phyloP scores from a whole-genome alignment of 2,797 vertebrate genomes.

The Alectoris magna region DNA sequence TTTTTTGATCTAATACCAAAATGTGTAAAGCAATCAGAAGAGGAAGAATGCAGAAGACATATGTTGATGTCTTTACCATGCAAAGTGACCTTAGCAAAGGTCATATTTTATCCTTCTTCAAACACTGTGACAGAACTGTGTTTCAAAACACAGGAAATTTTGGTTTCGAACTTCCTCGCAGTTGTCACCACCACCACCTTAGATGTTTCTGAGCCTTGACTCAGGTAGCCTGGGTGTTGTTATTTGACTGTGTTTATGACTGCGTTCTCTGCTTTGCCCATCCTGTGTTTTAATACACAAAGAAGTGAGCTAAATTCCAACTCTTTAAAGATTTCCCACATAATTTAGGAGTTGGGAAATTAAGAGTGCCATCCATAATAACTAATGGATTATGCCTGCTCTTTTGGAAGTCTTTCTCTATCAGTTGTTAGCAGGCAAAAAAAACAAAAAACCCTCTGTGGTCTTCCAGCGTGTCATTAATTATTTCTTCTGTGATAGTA shows the following conservation, averaged over 20 bases:
- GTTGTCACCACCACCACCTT: not conserved
- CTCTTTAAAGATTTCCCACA: not conserved
- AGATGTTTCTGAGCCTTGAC: not conserved
- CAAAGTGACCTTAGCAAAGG: not conserved
- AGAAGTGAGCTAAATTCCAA: not conserved
- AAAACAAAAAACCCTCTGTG: not conserved
- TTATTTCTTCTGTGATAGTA: not conserved
- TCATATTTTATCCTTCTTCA: not conserved
- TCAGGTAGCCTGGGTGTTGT: fast-evolving
- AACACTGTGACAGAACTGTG: not conserved
- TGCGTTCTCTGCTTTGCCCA: not conserved
- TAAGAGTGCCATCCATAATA: not conserved
- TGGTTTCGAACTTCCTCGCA: fast-evolving
- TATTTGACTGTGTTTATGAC: not conserved
- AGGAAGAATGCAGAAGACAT: not conserved
- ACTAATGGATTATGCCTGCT: not conserved
- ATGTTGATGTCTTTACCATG: not conserved
- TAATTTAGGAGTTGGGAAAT: not conserved
- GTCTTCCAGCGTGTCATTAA: not conserved
- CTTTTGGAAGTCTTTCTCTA: not conserved
- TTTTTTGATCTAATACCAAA: too few relatives aligned
- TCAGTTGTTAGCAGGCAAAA: not conserved
- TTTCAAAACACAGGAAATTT: not conserved
- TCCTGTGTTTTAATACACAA: not conserved
- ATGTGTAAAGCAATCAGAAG: too few relatives aligned